phyloP scores from a whole-genome alignment of 2,113 vertebrate species.

The Euleptes europaea region DNA sequence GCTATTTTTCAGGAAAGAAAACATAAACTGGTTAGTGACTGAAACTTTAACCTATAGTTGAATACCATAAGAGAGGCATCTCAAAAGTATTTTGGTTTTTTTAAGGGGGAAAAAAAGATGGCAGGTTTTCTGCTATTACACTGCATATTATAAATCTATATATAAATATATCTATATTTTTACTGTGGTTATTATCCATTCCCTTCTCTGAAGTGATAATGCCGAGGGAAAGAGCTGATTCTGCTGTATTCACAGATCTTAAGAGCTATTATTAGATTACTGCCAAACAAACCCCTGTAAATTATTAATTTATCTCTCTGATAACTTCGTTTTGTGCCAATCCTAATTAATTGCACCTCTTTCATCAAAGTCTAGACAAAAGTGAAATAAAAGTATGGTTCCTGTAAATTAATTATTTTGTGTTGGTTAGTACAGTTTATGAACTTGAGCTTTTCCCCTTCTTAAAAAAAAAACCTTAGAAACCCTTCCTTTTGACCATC shows the following conservation, averaged over 20 bases:
- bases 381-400: conserved; percentile 64
- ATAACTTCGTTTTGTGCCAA: conserved; percentile 88
- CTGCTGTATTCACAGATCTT: conserved; percentile 80
- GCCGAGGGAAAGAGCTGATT: conserved; percentile 71
- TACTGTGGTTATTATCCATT: conserved; percentile 78
- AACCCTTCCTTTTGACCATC: conserved; percentile 68
- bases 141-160: conserved; percentile 81
- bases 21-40: conserved; percentile 65
- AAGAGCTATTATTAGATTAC: conserved; percentile 88
- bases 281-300: conserved; percentile 89
- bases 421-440: conserved; percentile 66
- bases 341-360: conserved; percentile 87
- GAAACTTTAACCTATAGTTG: conserved; percentile 76
- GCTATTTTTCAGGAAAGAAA: conserved; percentile 70
- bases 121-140: conserved; percentile 80
- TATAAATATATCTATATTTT: conserved; percentile 82
- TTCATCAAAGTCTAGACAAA: conserved; percentile 79
- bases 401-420: conserved; percentile 69
- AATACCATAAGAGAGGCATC: conserved; percentile 71
- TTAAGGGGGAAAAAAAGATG: conserved; percentile 68
- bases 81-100: conserved; percentile 80
- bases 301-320: conserved; percentile 87
- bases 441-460: conserved; percentile 60
- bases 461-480: background rate
- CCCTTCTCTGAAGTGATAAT: conserved; percentile 74